A percentile compares a stretch with the other conserved stretches of the same genome.
These are phyloP conservation scores for Crocidura indochinensis DNA, from an alignment of 2,797 vertebrate genomes.

Conservation along the genomic window DNA sequence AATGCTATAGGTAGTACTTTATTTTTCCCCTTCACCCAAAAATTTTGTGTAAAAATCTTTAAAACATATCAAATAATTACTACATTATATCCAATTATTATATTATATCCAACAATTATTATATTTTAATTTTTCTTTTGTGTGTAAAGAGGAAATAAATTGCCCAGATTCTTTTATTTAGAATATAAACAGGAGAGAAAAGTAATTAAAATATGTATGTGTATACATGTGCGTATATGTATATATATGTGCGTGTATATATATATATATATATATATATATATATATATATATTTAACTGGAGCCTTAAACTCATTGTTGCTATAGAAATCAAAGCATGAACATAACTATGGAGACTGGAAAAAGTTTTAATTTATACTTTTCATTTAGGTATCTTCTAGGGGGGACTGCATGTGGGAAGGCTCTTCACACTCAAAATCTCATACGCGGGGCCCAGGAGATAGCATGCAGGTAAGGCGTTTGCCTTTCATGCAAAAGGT, in stretches of 20 bases:
- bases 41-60: slow-evolving; percentile 56
- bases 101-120: background rate
- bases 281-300: slow-evolving; percentile 78
- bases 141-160: slow-evolving; percentile 10
- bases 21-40: background rate
- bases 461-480: too few species aligned
- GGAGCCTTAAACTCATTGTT: slow-evolving; percentile 74
- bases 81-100: too few species aligned
- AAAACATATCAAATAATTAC: background rate
- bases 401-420: too few species aligned
- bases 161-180: slow-evolving; percentile 17
- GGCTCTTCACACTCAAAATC: too few species aligned
- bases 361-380: slow-evolving; percentile 63
- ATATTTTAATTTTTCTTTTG: slow-evolving; percentile 5
- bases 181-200: slow-evolving; percentile 47
- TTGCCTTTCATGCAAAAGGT: too few species aligned
- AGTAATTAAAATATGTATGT: slow-evolving; percentile 72
- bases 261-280: slow-evolving; percentile 70
- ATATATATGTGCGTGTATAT: background rate
- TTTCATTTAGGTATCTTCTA: slow-evolving; percentile 27
- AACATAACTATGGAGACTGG: slow-evolving; percentile 75
- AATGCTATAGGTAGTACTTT: slow-evolving; percentile 15
- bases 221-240: too few species aligned
- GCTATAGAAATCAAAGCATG: slow-evolving; percentile 63
- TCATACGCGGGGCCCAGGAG: too few species aligned